Evolutionary conservation across 2,888 invertebrate species (phyloP).

Genomic region (Lithosia quadra): DNA sequence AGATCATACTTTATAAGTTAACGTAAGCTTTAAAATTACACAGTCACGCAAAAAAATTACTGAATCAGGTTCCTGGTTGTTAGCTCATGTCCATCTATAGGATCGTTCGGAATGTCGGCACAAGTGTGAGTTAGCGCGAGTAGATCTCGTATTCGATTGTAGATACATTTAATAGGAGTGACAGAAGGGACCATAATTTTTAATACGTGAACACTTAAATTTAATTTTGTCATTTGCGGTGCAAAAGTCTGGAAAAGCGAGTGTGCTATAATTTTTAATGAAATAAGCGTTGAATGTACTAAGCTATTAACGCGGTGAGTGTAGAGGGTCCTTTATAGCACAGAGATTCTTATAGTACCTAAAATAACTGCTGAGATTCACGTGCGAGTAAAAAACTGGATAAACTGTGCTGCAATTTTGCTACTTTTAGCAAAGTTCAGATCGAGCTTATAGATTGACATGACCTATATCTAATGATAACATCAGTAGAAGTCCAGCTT

Average conservation of each 20-base stretch:
- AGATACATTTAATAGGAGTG: background rate
- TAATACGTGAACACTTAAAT: background rate
- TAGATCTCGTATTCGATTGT: background rate
- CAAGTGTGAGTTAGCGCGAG: background rate
- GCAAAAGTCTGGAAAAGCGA: background rate
- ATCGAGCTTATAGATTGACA: background rate
- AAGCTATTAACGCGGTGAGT: background rate
- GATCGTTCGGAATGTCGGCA: background rate
- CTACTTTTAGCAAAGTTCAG: background rate
- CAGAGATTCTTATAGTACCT: background rate
- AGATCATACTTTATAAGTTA: background rate
- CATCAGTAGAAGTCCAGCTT: background rate
- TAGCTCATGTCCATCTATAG: background rate
- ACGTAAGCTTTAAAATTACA: background rate
- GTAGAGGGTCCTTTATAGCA: background rate
- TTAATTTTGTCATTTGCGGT: background rate
- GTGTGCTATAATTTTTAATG: background rate
- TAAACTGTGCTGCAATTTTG: background rate
- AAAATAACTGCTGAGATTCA: no score
- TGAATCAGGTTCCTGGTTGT: background rate
- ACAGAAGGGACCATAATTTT: background rate
- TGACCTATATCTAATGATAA: background rate
- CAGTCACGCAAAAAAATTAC: background rate
- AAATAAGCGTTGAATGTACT: background rate
- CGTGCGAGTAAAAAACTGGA: no score